These are phyloP conservation scores for Diachasmimorpha longicaudata DNA, from an alignment of 1,140 invertebrate genomes.

Conservation along the genomic window DNA sequence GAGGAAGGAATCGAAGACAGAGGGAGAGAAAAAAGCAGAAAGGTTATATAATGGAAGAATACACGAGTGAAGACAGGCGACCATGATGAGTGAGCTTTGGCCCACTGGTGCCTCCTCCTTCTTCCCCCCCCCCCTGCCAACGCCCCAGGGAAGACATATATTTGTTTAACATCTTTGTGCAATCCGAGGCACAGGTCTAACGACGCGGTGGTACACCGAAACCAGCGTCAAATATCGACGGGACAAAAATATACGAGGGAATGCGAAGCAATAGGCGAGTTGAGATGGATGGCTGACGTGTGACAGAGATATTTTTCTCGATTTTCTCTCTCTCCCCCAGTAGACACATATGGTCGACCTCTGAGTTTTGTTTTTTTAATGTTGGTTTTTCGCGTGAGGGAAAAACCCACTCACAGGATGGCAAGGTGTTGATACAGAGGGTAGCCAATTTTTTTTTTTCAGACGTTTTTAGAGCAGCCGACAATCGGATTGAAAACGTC, in stretches of 20 bases:
- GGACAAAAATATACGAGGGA: constrained; percentile 20
- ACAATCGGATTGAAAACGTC: background rate
- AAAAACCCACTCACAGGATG: background rate
- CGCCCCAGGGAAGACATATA: background rate
- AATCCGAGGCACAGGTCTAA: constrained; percentile 1
- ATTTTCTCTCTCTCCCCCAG: background rate
- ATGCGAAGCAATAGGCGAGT: background rate
- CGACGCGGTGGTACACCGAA: background rate
- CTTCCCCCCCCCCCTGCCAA: background rate
- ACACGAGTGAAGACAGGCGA: background rate
- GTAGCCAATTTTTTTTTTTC: background rate
- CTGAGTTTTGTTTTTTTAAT: background rate
- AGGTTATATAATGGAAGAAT: constrained; percentile 13
- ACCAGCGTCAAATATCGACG: constrained; percentile 29
- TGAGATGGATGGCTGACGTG: background rate
- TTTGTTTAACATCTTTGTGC: constrained; percentile 16
- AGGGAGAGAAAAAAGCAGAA: background rate
- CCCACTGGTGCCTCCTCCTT: background rate
- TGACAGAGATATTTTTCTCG: background rate
- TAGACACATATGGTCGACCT: background rate
- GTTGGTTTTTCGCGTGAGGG: background rate
- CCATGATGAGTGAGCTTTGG: background rate
- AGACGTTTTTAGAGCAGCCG: background rate
- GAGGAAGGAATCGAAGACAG: background rate
- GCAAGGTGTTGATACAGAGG: background rate